Base-by-base conservation (phyloP, 1,140 invertebrate genomes). In the Macrobrachium rosenbergii region DNA sequence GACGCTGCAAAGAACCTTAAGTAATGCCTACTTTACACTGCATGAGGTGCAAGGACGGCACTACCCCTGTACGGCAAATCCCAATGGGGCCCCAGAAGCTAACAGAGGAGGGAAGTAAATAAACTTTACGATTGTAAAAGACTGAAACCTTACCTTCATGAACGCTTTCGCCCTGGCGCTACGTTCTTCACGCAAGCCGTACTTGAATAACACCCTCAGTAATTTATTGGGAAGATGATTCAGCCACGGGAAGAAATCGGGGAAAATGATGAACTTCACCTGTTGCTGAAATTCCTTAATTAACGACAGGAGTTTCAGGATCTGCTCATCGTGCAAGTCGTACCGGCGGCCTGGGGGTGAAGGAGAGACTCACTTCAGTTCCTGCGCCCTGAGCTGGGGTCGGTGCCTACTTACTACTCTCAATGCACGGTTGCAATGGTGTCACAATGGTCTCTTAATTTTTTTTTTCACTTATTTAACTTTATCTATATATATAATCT, bases 181-280 rank as follows among this genome's bases (percentile, higher is more conserved):
- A 83, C 43, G 37, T 58, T 52, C 10, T 73, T 43, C 60, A 69
- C 73, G 81, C 43, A 19, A 59, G 14, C 52, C 64, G 37, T 73
- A 45, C 64, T 28, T 64, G 67, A 69, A 83, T 16, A 83, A 21
- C 19, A 5, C 16, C 69, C 21, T 28, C 0, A 45, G 8, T 28
- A 73, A 14, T 43, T 17, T 7, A 64, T 21, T 5, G 28, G 73
- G 63, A n/a, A 75, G 17, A 60, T 82, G 63, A 63, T 52, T 83
- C 63, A 88, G n/a, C 77, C 63, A 73, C 21, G 87, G 69, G 58
- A 77, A 88, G 79, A 82, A 76, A 10, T 77, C 86, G 1, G 81
- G 86, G 43, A 88, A 52, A 19, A 75, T 58, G 5, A 82, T 19
- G 3, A 76, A 21, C 2, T 52, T n/a, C n/a, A 64, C 43, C 23